Percentiles rank a stretch among this genome's conserved stretches.
phyloP scores from a whole-genome alignment of 2,113 vertebrate species.

The Tachysurus fulvidraco region DNA sequence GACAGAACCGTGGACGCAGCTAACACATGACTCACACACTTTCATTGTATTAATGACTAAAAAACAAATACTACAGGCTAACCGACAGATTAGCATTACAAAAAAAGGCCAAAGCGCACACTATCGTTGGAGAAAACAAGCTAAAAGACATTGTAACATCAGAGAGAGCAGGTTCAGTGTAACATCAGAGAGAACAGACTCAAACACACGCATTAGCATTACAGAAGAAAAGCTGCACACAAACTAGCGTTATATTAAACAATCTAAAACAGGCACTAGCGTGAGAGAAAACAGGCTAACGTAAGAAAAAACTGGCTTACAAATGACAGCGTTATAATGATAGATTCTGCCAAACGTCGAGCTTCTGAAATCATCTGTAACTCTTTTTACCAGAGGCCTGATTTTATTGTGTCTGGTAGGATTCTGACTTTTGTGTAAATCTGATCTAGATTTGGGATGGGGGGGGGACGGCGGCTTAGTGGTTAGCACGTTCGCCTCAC shows the following conservation, averaged over 20 bases:
- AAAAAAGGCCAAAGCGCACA: background rate
- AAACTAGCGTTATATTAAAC: background rate
- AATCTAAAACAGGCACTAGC: background rate
- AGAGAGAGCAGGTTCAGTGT: background rate
- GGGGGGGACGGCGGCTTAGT: too few species aligned
- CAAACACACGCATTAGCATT: background rate
- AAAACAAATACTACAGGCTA: background rate
- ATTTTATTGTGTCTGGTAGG: too few species aligned
- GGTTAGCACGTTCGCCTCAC: too few species aligned
- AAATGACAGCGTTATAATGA: background rate
- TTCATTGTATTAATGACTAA: background rate
- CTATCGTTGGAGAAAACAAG: background rate
- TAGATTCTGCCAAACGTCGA: background rate
- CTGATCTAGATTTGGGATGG: too few species aligned
- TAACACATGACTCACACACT: constrained; percentile 22
- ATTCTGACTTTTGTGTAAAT: too few species aligned
- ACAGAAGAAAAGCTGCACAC: too few species aligned
- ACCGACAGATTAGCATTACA: background rate
- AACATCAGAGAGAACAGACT: background rate
- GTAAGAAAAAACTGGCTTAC: background rate
- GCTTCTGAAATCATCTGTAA: too few species aligned
- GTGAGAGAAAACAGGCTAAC: background rate
- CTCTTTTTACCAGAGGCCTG: too few species aligned
- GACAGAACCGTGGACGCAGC: constrained; percentile 31
- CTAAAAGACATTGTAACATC: background rate